These are phyloP conservation scores for Pangasius sanitwongsei DNA, from an alignment of 2,797 vertebrate genomes.

Conservation along the genomic window DNA sequence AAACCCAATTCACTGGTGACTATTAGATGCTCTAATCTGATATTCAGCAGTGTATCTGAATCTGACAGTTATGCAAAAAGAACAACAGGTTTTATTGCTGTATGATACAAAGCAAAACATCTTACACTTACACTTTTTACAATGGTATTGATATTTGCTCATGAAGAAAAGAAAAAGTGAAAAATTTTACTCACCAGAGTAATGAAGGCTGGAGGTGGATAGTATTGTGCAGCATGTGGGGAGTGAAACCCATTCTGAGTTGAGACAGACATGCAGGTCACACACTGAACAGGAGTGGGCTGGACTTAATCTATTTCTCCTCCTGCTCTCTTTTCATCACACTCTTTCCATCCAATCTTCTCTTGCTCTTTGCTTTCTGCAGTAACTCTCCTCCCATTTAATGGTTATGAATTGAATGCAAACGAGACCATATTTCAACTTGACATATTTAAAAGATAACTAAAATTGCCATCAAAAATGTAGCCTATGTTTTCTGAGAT, in stretches of 20 bases:
- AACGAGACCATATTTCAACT: slow-evolving; percentile 1
- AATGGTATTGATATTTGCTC: neutral
- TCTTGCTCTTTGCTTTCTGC: neutral
- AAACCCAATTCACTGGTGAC: neutral
- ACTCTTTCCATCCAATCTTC: slow-evolving; percentile 4
- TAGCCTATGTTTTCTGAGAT: neutral
- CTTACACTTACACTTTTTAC: neutral
- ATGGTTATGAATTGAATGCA: neutral
- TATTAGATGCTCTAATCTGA: neutral
- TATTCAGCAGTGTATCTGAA: neutral
- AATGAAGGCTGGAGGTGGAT: neutral
- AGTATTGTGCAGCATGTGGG: neutral
- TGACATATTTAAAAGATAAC: slow-evolving; percentile 12
- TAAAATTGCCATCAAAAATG: slow-evolving; percentile 5
- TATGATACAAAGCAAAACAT: neutral
- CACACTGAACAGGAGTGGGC: slow-evolving; percentile 27
- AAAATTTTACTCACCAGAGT: slow-evolving; percentile 9
- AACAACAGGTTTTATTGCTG: neutral
- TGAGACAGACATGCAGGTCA: neutral
- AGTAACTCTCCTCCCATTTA: neutral
- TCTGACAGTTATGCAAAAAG: neutral
- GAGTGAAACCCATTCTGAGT: slow-evolving; percentile 23
- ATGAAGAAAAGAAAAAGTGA: neutral
- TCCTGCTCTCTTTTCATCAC: neutral
- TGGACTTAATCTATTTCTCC: slow-evolving; percentile 25